Conservation (phyloP, 2,888 invertebrate species). For the Volucella inanis region DNA sequence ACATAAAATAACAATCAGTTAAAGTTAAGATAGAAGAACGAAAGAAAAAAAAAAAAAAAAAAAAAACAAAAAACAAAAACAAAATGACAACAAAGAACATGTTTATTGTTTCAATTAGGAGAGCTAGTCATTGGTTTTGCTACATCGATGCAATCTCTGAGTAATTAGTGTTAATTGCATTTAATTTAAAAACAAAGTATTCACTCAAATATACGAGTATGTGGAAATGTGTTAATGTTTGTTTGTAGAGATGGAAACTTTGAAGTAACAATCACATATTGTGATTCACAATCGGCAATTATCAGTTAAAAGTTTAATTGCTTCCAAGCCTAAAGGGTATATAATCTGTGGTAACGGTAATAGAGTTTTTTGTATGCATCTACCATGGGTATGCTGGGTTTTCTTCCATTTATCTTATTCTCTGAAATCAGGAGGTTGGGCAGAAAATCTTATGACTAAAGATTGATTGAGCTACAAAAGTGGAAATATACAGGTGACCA, state of each 20-base stretch:
- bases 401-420: no score
- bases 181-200: constrained; percentile 63
- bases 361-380: neutral
- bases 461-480: no score
- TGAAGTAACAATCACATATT: constrained; percentile 44
- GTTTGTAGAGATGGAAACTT: constrained; percentile 32
- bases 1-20: constrained; percentile 53
- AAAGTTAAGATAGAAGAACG: constrained; percentile 16
- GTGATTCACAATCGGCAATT: constrained; percentile 56
- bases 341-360: neutral
- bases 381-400: no score
- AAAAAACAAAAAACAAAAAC: constrained; percentile 1
- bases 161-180: constrained; percentile 71
- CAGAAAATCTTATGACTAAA: no score
- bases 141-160: constrained; percentile 56
- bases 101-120: constrained; percentile 71
- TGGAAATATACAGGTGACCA: no score
- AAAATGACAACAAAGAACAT: constrained; percentile 17
- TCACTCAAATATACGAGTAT: constrained; percentile 17
- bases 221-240: constrained; percentile 1
- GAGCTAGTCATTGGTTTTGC: constrained; percentile 57
- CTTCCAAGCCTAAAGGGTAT: constrained; percentile 32
- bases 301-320: constrained; percentile 66
- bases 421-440: no score
- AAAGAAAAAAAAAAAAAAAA: neutral